These are phyloP conservation scores for Artemia sp. DNA, from an alignment of 2,888 invertebrate genomes.

Conservation along the genomic window DNA sequence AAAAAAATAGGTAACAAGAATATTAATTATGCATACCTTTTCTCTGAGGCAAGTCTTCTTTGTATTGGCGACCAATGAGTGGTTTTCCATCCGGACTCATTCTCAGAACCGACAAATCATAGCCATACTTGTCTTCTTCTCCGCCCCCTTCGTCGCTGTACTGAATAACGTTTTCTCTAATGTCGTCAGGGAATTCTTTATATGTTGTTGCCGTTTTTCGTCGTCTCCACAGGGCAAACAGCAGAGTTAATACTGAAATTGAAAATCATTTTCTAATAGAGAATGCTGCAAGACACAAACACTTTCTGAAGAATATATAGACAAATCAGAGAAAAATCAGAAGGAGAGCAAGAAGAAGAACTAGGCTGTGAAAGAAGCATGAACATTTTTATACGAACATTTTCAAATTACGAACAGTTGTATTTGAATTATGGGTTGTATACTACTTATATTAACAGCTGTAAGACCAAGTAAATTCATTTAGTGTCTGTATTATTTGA, in stretches of 20 bases:
- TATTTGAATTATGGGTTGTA: too few relatives aligned
- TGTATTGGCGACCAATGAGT: constrained; percentile 21
- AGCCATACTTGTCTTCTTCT: constrained; percentile 79
- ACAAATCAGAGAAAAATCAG: not conserved
- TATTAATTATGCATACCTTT: constrained; percentile 24
- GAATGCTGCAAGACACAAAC: not conserved
- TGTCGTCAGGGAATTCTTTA: constrained; percentile 77
- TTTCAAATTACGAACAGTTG: too few relatives aligned
- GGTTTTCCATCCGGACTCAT: constrained; percentile 43
- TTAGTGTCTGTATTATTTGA: too few relatives aligned
- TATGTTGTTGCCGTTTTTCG: constrained; percentile 62
- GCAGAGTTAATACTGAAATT: constrained; percentile 70
- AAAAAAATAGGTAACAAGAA: too few relatives aligned
- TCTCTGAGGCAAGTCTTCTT: constrained; percentile 29
- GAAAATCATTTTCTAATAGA: constrained; percentile 29
- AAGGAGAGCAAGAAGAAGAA: constrained; percentile 17
- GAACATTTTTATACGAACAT: not conserved
- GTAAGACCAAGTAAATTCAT: too few relatives aligned
- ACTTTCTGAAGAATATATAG: not conserved
- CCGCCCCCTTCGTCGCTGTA: constrained; percentile 98
- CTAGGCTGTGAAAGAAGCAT: constrained; percentile 5
- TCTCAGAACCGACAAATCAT: constrained; percentile 63
- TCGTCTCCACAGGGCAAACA: constrained; percentile 63
- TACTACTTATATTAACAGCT: too few relatives aligned
- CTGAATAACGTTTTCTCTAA: constrained; percentile 88